Evolutionary conservation across 1,140 invertebrate genomes (phyloP), one percentile per base, ranked within the genome.

Genomic region (Papilio glaucus): DNA sequence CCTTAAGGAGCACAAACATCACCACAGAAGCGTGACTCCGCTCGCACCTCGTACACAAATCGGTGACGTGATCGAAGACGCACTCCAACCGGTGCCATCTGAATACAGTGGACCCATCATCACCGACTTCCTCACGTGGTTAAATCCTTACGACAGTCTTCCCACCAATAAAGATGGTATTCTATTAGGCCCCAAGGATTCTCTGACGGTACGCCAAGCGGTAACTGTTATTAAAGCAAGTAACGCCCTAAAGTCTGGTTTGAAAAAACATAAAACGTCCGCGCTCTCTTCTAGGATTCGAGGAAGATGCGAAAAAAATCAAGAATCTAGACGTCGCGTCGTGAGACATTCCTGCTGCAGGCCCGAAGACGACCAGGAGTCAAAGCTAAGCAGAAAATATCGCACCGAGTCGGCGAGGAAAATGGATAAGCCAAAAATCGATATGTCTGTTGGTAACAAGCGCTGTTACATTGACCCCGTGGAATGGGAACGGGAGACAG

Each of bases 221-320:
- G 84, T 94, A 39, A 89, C 91, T 69, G 87, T 88, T 24, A 86
- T 94, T 42, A 93, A 93, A 87, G 92, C 92, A 12, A 89, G 82
- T 75, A 83, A 88, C 60, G 69, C 82, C 13, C 39, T 93, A 62
- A 93, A 91, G 81, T 88, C 80, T 72, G 82, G 77, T 67, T 75
- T 76, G 37, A 94, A 93, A 91, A 94, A 93, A 83, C 89, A 92
- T 89, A 94, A 94, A 91, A 84, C 91, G 33, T 93, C 89, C 76
- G 85, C 87, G 69, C 77, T 88, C 79, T 90, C 90, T 90, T 92
- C 80, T 87, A 90, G 90, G 86, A 89, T 82, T 75, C 90, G 88
- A 84, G 86, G 88, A 86, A 92, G 86, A 77, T 89, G 87, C 83
- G 87, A 93, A 93, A 90, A 85, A 91, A 87, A 89, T 78, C 68